A percentile compares a stretch with the other conserved stretches of the same genome.
Evolutionary conservation across 2,888 invertebrate species (phyloP).

Genomic region (Colletes collaris): DNA sequence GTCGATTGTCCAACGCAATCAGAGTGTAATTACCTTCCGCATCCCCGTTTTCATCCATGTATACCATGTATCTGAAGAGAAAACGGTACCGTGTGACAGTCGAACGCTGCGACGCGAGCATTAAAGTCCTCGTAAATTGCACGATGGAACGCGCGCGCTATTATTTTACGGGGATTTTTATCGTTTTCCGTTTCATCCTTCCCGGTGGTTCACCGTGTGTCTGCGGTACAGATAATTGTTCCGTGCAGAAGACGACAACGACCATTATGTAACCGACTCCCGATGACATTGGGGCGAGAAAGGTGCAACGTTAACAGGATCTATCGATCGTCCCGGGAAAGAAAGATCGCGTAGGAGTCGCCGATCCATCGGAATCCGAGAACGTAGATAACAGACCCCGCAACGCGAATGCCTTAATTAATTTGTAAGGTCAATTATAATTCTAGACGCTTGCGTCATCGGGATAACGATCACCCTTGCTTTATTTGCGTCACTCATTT

Average conservation of each 20-base stretch:
- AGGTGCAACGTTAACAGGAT: neutral
- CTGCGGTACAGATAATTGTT: neutral
- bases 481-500: conserved; percentile 28
- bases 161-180: conserved; percentile 5
- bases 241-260: neutral
- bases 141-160: conserved; percentile 1
- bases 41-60: conserved; percentile 96
- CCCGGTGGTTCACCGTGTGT: neutral
- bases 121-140: conserved; percentile 38
- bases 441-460: conserved; percentile 51
- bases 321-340: neutral
- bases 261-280: conserved; percentile 1
- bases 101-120: neutral
- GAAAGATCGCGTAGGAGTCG: neutral
- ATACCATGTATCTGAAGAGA: conserved; percentile 91
- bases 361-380: conserved; percentile 27
- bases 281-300: neutral
- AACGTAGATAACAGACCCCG: neutral
- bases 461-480: conserved; percentile 3
- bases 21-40: conserved; percentile 97
- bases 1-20: conserved; percentile 83
- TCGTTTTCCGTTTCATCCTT: neutral
- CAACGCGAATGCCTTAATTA: conserved; percentile 37
- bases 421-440: conserved; percentile 42
- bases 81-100: conserved; percentile 32